These are phyloP conservation scores for Zalophus californianus DNA, from an alignment of 2,797 vertebrate genomes.

Conservation along the genomic window DNA sequence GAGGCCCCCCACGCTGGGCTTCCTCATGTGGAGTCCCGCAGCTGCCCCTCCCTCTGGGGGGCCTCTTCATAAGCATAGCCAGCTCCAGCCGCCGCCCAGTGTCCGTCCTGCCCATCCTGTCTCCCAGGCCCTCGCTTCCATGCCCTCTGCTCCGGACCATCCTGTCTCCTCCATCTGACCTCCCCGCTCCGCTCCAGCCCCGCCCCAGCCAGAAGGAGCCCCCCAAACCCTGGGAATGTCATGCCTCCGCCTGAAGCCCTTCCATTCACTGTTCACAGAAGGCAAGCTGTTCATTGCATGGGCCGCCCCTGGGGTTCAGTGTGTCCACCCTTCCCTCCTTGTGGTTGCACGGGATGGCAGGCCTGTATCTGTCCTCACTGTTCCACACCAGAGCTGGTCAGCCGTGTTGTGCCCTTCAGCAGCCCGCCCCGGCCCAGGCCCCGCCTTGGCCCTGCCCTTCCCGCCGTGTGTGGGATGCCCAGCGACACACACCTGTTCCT, in stretches of 20 bases:
- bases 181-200: too few species aligned
- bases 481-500: neutral
- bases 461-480: accelerated
- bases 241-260: neutral
- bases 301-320: accelerated
- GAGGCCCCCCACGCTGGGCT: accelerated
- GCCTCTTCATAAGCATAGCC: accelerated
- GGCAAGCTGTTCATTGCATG: accelerated
- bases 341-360: accelerated
- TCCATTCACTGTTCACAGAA: neutral
- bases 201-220: neutral
- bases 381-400: too few species aligned
- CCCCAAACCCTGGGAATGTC: neutral
- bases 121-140: neutral
- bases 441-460: too few species aligned
- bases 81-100: accelerated
- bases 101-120: accelerated
- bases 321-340: accelerated
- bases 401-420: neutral
- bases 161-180: neutral
- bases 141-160: neutral
- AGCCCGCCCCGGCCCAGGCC: accelerated
- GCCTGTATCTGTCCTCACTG: accelerated
- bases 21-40: too few species aligned
- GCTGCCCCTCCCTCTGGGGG: neutral